phyloP scores from a whole-genome alignment of 92 coral and sea anemone genomes.

The Blastomussa wellsi region DNA sequence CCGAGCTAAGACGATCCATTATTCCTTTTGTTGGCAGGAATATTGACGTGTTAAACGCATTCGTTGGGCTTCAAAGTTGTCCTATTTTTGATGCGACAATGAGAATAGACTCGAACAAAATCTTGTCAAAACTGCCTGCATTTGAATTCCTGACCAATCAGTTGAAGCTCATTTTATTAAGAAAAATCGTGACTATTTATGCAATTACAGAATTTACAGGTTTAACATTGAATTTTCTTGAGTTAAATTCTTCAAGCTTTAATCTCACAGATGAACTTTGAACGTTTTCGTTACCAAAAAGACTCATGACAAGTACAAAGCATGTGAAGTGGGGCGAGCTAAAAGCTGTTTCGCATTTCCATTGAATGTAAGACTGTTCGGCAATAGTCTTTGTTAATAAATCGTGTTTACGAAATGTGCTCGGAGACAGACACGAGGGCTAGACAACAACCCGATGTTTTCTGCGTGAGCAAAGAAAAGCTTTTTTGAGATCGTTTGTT shows the following conservation, averaged over 20 bases:
- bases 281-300: neutral
- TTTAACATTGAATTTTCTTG: neutral
- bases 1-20: neutral
- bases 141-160: neutral
- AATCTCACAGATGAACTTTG: neutral
- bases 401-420: constrained; percentile 1
- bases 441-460: constrained; percentile 6
- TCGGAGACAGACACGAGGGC: neutral
- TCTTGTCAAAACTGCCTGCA: neutral
- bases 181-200: neutral
- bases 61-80: neutral
- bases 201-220: neutral
- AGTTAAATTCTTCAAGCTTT: neutral
- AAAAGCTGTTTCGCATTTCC: neutral
- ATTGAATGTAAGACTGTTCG: neutral
- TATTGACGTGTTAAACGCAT: neutral
- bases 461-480: constrained; percentile 2
- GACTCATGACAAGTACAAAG: neutral
- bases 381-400: neutral
- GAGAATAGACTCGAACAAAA: neutral
- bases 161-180: neutral
- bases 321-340: neutral
- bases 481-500: neutral
- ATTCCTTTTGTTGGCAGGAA: neutral
- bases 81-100: neutral